Conservation (phyloP, 1,140 invertebrate species). For the Orchestia grillus region DNA sequence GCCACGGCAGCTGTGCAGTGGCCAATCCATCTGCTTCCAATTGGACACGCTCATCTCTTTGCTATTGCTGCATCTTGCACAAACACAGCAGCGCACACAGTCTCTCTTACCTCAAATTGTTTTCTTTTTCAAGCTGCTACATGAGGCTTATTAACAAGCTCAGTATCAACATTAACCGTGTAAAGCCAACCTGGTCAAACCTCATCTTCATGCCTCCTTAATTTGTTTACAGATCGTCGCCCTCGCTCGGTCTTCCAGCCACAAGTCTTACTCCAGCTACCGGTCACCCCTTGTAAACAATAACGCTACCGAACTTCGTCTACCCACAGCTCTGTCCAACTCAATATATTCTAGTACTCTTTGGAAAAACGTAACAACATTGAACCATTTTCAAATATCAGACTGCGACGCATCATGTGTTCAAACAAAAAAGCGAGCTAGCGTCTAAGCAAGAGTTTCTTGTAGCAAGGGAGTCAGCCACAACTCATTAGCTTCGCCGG, state of each 20-base stretch:
- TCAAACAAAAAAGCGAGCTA: neutral
- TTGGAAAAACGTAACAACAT: neutral
- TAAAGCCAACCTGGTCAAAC: neutral
- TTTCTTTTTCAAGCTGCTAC: neutral
- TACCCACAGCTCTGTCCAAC: neutral
- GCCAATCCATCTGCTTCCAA: neutral
- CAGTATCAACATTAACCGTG: neutral
- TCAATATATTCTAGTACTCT: neutral
- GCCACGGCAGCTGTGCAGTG: slow-evolving; percentile 1
- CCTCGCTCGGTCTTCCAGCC: neutral
- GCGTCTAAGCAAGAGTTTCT: neutral
- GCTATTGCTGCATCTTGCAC: neutral
- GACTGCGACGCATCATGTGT: neutral
- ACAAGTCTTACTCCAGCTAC: neutral
- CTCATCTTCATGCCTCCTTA: neutral
- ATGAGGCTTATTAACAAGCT: neutral
- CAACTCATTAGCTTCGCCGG: neutral
- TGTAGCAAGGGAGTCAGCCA: neutral
- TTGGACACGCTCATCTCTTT: neutral
- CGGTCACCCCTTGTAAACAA: neutral
- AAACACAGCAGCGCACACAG: neutral
- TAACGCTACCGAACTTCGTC: neutral
- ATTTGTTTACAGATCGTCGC: neutral
- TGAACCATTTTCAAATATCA: neutral
- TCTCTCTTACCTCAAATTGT: neutral